Percentiles rank a stretch among this genome's conserved stretches.
phyloP scores from a whole-genome alignment of 2,888 invertebrate species.

The Eremobia ochroleuca region DNA sequence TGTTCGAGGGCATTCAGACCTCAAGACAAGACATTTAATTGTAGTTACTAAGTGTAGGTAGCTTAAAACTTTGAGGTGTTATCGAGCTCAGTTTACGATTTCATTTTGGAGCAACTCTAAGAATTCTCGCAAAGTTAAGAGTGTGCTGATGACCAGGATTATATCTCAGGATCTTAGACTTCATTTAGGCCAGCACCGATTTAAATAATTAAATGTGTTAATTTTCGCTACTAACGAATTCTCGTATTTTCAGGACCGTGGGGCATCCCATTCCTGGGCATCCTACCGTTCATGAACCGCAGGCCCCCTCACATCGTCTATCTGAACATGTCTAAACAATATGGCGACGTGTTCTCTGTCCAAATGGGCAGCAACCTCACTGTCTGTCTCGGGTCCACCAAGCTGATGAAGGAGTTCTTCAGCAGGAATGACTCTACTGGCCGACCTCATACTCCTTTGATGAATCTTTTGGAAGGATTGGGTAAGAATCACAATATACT shows the following conservation, averaged over 20 bases:
- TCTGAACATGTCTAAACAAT: constrained; percentile 93
- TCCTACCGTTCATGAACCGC: constrained; percentile 93
- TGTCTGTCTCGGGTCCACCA: constrained; percentile 95
- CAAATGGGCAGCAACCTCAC: constrained; percentile 94
- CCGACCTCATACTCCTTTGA: constrained; percentile 95
- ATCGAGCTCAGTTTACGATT: neutral
- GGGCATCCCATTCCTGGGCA: constrained; percentile 95
- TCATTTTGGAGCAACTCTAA: neutral
- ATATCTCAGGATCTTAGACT: neutral
- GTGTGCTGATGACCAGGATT: no score
- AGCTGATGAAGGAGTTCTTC: constrained; percentile 94
- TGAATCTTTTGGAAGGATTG: constrained; percentile 94
- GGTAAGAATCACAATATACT: constrained; percentile 90
- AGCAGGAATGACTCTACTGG: constrained; percentile 95
- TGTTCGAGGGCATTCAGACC: neutral
- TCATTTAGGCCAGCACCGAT: neutral
- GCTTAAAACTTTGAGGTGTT: neutral
- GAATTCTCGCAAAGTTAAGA: neutral
- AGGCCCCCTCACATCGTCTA: constrained; percentile 94
- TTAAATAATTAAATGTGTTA: neutral
- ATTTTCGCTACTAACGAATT: neutral
- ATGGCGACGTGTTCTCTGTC: constrained; percentile 94
- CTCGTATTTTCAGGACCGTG: constrained; percentile 92
- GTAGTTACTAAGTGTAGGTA: no score
- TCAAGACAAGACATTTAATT: neutral